Evolutionary conservation across 2,888 invertebrate genomes (phyloP).

Genomic region (Synergus japonicus): DNA sequence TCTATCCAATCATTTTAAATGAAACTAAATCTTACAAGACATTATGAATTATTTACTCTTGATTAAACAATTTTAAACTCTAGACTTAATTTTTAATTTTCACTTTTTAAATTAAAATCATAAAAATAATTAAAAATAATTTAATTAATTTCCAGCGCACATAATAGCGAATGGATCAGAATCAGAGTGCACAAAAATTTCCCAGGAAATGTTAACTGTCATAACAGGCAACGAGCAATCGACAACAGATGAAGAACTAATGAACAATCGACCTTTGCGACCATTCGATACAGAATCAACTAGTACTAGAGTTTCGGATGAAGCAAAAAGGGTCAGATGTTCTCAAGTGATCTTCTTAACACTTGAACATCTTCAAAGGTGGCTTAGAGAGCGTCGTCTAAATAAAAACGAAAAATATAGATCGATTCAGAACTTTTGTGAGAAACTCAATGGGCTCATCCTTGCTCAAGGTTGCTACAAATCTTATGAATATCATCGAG

Average conservation of each 20-base stretch:
- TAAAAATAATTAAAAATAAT: no score
- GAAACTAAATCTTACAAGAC: background rate
- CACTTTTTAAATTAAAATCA: no score
- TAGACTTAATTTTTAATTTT: no score
- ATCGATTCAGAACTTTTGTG: slow-evolving; percentile 70
- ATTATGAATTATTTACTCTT: no score
- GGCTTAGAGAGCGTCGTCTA: slow-evolving; percentile 79
- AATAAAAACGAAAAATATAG: slow-evolving; percentile 61
- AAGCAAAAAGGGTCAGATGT: slow-evolving; percentile 72
- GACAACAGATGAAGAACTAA: slow-evolving; percentile 66
- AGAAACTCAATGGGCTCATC: slow-evolving; percentile 82
- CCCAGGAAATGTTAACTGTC: slow-evolving; percentile 81
- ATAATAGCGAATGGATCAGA: slow-evolving; percentile 76
- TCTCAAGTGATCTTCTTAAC: slow-evolving; percentile 82
- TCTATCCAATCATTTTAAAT: background rate
- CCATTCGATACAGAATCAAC: slow-evolving; percentile 58
- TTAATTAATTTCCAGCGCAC: slow-evolving; percentile 67
- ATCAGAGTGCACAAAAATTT: slow-evolving; percentile 77
- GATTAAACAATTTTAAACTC: no score
- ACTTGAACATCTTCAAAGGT: slow-evolving; percentile 87
- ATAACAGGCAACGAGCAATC: slow-evolving; percentile 72
- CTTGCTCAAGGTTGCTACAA: slow-evolving; percentile 87
- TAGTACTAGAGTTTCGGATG: slow-evolving; percentile 69
- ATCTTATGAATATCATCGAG: slow-evolving; percentile 86
- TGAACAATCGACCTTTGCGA: slow-evolving; percentile 66